Percentiles rank a stretch among this genome's conserved stretches.
phyloP scores from a whole-genome alignment of 2,113 vertebrate genomes.

The Cebus imitator region DNA sequence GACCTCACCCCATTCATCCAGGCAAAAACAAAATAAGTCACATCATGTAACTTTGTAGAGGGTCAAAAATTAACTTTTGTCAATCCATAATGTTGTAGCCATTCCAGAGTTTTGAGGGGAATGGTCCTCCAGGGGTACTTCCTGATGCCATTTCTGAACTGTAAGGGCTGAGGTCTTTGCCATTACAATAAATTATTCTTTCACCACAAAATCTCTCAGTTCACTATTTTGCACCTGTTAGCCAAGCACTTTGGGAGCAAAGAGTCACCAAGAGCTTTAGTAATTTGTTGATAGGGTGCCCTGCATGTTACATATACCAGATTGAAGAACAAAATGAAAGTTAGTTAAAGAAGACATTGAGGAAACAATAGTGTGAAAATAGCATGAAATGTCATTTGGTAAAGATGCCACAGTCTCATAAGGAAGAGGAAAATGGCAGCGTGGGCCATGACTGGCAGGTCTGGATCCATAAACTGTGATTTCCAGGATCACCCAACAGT shows the following conservation, averaged over 20 bases:
- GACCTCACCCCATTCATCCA: not conserved
- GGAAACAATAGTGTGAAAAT: not conserved
- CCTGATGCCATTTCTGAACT: not conserved
- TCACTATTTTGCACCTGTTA: not conserved
- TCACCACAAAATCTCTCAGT: not conserved
- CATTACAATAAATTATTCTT: not conserved
- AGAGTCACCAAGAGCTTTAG: not conserved
- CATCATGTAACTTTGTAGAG: not conserved
- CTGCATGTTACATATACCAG: not conserved
- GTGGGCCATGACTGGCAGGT: not conserved
- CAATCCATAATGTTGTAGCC: not conserved
- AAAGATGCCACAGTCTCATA: not conserved
- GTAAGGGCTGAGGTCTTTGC: not conserved
- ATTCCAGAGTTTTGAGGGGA: not conserved
- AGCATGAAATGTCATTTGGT: not conserved
- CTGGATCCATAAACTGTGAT: not conserved
- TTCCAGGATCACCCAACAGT: not conserved
- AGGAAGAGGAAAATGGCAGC: not conserved
- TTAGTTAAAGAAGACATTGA: not conserved
- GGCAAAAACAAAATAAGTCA: not conserved
- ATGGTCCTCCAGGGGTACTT: not conserved
- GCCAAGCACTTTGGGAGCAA: not conserved
- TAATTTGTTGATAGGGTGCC: not conserved
- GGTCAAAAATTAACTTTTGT: constrained; percentile 47
- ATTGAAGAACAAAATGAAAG: not conserved